These are phyloP conservation scores for Muscicapa adusta DNA, from an alignment of 2,113 vertebrate genomes.

Conservation along the genomic window DNA sequence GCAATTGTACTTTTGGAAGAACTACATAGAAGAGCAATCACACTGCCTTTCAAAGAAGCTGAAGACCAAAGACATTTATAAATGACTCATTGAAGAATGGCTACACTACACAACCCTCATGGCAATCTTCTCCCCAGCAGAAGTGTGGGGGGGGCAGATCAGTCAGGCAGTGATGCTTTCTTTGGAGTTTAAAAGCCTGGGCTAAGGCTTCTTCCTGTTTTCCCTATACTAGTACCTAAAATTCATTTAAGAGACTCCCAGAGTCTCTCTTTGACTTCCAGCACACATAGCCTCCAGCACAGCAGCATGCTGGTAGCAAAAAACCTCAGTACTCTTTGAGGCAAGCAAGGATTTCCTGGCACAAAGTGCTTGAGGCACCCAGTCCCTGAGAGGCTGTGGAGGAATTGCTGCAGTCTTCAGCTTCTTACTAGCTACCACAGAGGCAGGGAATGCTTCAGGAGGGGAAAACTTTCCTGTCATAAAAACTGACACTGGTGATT, in stretches of 20 bases:
- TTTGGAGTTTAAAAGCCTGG: background rate
- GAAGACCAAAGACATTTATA: background rate
- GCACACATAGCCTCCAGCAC: background rate
- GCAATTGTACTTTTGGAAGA: slow-evolving; percentile 2
- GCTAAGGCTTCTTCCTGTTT: background rate
- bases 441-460: background rate
- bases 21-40: background rate
- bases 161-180: background rate
- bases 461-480: background rate
- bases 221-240: background rate
- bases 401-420: background rate
- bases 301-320: accelerated
- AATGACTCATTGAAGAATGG: background rate
- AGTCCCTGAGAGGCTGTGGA: background rate
- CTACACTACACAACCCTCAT: background rate
- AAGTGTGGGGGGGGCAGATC: background rate
- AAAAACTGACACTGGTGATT: background rate
- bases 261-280: background rate
- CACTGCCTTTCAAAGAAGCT: background rate
- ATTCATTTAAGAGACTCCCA: background rate
- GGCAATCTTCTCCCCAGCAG: background rate
- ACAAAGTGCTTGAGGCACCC: background rate
- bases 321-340: background rate
- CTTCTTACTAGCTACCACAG: background rate
- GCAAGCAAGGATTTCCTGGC: background rate